Evolutionary conservation across 2,797 vertebrate species (phyloP).

Genomic region (Onychomys torridus): DNA sequence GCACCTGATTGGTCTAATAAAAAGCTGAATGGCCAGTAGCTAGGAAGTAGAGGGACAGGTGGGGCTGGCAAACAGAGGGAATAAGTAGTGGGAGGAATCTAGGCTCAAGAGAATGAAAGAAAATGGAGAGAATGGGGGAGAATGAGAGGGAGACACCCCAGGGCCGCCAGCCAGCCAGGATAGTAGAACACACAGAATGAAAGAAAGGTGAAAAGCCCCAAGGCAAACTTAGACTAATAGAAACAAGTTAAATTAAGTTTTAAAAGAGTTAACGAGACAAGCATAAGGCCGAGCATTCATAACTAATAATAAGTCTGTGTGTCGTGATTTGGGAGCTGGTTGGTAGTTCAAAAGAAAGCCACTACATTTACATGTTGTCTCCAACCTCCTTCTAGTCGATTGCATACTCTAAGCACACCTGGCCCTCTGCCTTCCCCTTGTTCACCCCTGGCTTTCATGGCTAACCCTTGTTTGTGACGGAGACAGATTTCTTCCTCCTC

Average conservation of each 20-base stretch:
- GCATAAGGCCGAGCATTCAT: not conserved
- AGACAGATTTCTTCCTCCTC: not conserved
- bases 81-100: not conserved
- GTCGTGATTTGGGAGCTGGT: not conserved
- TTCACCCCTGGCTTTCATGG: not conserved
- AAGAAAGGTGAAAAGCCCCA: not conserved
- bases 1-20: not conserved
- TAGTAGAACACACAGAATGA: not conserved
- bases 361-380: not conserved
- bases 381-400: not conserved
- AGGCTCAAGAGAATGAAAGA: not conserved
- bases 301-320: not conserved
- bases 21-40: not conserved
- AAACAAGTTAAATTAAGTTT: not conserved
- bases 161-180: not conserved
- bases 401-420: not conserved
- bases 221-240: not conserved
- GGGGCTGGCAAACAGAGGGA: not conserved
- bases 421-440: not conserved
- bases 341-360: not conserved
- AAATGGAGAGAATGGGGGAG: no score
- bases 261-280: not conserved
- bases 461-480: not conserved
- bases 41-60: not conserved
- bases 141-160: not conserved